Percentiles rank a stretch among this genome's conserved stretches.
These are phyloP conservation scores for Lymantria monacha DNA, from an alignment of 2,888 invertebrate genomes.

Conservation along the genomic window DNA sequence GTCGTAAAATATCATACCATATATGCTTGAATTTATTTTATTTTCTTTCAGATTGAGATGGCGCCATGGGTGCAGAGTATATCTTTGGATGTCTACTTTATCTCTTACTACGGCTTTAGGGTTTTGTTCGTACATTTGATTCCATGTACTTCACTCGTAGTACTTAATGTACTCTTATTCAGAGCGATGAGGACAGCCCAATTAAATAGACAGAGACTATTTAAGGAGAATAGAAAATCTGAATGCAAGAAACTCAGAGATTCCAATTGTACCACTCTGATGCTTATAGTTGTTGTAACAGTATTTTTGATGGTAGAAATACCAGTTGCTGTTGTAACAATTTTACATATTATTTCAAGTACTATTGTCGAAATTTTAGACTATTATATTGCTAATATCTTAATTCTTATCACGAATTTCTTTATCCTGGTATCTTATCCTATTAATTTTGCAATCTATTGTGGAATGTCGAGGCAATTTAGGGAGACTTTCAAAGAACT, in stretches of 20 bases:
- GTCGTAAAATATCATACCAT: too few species aligned
- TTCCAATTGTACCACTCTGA: conserved; percentile 92
- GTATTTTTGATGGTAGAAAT: conserved; percentile 92
- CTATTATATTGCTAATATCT: conserved; percentile 89
- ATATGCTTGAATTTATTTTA: neutral
- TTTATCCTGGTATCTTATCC: conserved; percentile 95
- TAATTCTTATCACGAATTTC: conserved; percentile 93
- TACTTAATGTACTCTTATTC: conserved; percentile 93
- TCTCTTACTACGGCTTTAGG: conserved; percentile 91
- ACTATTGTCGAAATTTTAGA: conserved; percentile 87
- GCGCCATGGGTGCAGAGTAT: conserved; percentile 88
- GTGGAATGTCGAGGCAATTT: conserved; percentile 97
- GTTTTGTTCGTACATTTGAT: conserved; percentile 95
- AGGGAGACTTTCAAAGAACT: conserved; percentile 95
- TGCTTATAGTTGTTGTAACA: conserved; percentile 93
- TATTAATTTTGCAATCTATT: conserved; percentile 97
- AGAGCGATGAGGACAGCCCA: conserved; percentile 93
- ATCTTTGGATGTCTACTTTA: conserved; percentile 89
- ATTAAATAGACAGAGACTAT: conserved; percentile 87
- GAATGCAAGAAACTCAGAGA: conserved; percentile 90
- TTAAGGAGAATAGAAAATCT: conserved; percentile 88
- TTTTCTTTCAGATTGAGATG: conserved; percentile 68
- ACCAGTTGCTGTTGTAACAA: conserved; percentile 91
- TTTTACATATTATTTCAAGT: conserved; percentile 91
- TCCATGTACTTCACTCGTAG: conserved; percentile 94